These are phyloP conservation scores for Aphodius sticticus DNA, from an alignment of 2,888 invertebrate species.

Conservation along the genomic window DNA sequence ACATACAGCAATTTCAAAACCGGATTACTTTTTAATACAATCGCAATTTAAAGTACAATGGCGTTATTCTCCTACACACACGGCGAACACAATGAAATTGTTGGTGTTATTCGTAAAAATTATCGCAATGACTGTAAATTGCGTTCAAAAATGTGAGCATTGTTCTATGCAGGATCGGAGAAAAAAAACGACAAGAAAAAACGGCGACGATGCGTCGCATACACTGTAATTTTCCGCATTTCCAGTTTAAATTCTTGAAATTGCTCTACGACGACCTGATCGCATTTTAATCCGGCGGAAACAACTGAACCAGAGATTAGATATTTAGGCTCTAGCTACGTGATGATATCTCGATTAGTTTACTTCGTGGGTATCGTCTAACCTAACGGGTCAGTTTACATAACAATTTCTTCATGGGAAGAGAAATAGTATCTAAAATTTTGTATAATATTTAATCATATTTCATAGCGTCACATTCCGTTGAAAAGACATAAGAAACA, in stretches of 20 bases:
- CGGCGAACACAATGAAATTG: neutral
- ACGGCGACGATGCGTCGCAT: neutral
- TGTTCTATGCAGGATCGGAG: neutral
- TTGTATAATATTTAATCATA: too few species aligned
- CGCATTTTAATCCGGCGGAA: neutral
- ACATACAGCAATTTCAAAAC: neutral
- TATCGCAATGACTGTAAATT: neutral
- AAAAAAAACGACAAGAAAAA: neutral
- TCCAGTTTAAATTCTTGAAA: neutral
- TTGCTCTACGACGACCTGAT: neutral
- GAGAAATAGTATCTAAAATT: too few species aligned
- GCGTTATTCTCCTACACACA: neutral
- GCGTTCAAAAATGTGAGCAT: neutral
- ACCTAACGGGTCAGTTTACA: neutral
- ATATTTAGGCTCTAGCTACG: neutral
- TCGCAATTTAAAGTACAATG: neutral
- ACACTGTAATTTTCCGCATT: neutral
- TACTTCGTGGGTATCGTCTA: neutral
- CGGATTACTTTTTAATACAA: slow-evolving; percentile 4
- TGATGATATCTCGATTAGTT: neutral
- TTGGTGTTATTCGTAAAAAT: slow-evolving; percentile 4
- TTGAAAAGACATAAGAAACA: too few species aligned
- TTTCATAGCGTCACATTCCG: too few species aligned
- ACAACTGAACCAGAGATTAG: neutral
- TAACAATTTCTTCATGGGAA: neutral